A percentile compares a stretch with the other conserved stretches of the same genome.
Evolutionary conservation across 1,140 invertebrate genomes (phyloP).

Genomic region (Lepidurus packardi): DNA sequence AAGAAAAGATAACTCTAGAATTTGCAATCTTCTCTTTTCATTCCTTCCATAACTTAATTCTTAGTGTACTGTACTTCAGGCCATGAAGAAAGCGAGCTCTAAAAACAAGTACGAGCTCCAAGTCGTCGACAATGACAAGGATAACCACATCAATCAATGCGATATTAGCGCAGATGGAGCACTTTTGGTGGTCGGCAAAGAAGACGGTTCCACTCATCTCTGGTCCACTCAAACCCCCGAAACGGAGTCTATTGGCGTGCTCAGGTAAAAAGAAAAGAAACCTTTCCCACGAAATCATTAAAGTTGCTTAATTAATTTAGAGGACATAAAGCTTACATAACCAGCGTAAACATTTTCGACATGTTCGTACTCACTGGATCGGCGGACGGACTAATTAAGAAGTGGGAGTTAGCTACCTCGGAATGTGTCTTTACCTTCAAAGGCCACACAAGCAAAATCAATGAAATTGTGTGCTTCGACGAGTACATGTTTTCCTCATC

Average conservation of each 20-base stretch:
- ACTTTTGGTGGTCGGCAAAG: constrained; percentile 51
- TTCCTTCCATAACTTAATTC: no score
- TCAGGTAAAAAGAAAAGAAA: no score
- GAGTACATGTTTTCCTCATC: constrained; percentile 53
- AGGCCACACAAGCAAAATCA: constrained; percentile 48
- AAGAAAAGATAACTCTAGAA: no score
- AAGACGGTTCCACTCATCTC: constrained; percentile 49
- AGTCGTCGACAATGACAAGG: constrained; percentile 43
- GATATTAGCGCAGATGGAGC: constrained; percentile 52
- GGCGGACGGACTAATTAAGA: constrained; percentile 51
- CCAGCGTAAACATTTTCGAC: constrained; percentile 49
- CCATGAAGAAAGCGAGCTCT: constrained; percentile 23
- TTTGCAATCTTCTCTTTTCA: no score
- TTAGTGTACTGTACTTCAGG: background rate
- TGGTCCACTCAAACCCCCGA: constrained; percentile 51
- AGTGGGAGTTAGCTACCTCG: constrained; percentile 53
- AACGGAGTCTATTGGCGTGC: constrained; percentile 52
- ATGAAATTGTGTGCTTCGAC: constrained; percentile 50
- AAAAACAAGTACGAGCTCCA: constrained; percentile 34
- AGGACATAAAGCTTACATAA: constrained; percentile 52
- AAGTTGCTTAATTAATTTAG: no score
- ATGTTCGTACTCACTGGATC: constrained; percentile 51
- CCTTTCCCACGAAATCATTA: no score
- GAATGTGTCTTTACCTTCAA: constrained; percentile 45
- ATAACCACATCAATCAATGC: constrained; percentile 51